Conservation (phyloP, 2,113 vertebrate species). For the Leucopsar rothschildi region DNA sequence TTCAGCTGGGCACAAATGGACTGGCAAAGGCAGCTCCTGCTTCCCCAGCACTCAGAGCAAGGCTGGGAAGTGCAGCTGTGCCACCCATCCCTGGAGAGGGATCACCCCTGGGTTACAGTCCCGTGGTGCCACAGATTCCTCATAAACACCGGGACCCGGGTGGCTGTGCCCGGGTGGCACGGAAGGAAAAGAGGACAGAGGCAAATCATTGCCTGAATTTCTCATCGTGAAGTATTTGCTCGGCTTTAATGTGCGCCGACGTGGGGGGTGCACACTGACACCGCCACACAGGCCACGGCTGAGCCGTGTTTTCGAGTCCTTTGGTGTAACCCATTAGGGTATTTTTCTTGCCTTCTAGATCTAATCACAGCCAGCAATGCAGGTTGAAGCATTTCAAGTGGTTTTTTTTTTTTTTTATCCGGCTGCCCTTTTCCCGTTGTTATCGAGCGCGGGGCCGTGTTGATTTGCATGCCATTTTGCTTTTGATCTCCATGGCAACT, state of each 20-base stretch:
- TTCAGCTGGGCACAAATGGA: not conserved
- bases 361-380: slow-evolving; percentile 7
- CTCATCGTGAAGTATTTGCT: not conserved
- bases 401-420: not conserved
- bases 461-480: slow-evolving; percentile 80
- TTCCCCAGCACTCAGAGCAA: not conserved
- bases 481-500: slow-evolving; percentile 79
- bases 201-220: not conserved
- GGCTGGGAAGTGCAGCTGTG: not conserved
- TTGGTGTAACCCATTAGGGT: not conserved
- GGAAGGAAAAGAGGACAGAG: fast-evolving
- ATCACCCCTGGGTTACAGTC: fast-evolving
- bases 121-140: fast-evolving
- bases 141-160: not conserved
- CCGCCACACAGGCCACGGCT: not conserved
- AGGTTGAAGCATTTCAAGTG: slow-evolving; percentile 35
- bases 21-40: not conserved
- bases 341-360: slow-evolving; percentile 16
- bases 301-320: not conserved
- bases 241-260: fast-evolving
- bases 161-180: fast-evolving
- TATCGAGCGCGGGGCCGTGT: slow-evolving; percentile 56
- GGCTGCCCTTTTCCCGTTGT: slow-evolving; percentile 64
- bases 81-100: not conserved
- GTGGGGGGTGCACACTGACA: fast-evolving